Base-by-base conservation (phyloP, 2,113 vertebrate genomes). In the Ahaetulla prasina region DNA sequence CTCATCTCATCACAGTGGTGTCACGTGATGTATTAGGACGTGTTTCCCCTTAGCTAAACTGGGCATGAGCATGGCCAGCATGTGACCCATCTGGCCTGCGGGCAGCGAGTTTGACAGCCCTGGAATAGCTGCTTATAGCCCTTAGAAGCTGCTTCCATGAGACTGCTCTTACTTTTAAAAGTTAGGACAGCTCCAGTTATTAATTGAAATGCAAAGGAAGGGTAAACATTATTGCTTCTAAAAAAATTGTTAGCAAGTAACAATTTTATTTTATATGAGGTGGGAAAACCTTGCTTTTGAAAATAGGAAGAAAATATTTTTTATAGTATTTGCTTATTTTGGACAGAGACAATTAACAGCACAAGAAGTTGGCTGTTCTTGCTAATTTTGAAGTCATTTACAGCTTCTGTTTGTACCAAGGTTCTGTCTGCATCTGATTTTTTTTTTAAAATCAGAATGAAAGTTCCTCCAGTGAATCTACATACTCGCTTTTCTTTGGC, bases 401-500 rank as follows among this genome's bases (percentile, higher is more conserved):
- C 35, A 52, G 60, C 85, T 88, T 25, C 35, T 50, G 39, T 88
- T 45, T 80, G 22, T 53, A 25, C n/a, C 16, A 45, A 63, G 10
- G 9, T 54, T 23, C 45, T n/a, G 49, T 50, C 30, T 63, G 43
- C 30, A 20, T 89, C 54, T 74, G 25, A 49, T 8, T 60, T 91
- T 25, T 27, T 87, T 55, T 63, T n/a, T n/a, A n/a, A 39, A 87
- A 87, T 87, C 35, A 25, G 74, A 30, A 92, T 92, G 49, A 54
- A 80, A 88, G 50, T n/a, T 92, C 16, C 88, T 30, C 52, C 53
- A 53, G 35, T 20, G 27, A 43, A 35, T 47, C 50, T 87, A 55
- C 35, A 57, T 55, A 35, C 52, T 60, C 2, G 0, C 0, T 0
- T 0, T 18, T 3, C 0, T 3, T 55, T 60, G 9, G 4, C 63